phyloP scores from a whole-genome alignment of 1,140 invertebrate species.

The Mamestra configurata region DNA sequence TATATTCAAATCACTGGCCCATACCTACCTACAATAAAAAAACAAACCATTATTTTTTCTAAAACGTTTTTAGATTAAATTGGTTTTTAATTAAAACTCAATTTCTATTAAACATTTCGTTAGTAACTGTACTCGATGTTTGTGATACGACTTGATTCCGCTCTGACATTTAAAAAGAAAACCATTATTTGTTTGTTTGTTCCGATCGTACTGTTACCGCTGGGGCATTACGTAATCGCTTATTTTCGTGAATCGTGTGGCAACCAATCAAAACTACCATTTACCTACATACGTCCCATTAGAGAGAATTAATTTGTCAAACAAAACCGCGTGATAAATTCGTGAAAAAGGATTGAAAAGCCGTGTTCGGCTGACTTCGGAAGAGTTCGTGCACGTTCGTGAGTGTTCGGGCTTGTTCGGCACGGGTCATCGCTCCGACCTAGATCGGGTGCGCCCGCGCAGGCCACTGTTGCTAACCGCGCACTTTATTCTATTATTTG shows the following conservation, averaged over 20 bases:
- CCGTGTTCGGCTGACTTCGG: conserved; percentile 42
- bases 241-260: conserved; percentile 25
- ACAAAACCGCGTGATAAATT: conserved; percentile 23
- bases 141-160: conserved; percentile 12
- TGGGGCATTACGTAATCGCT: conserved; percentile 6
- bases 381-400: conserved; percentile 47
- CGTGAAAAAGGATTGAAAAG: conserved; percentile 40
- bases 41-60: conserved; percentile 3
- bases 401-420: conserved; percentile 39
- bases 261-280: conserved; percentile 31
- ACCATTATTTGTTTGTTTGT: conserved; percentile 48
- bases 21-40: background rate
- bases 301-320: conserved; percentile 52
- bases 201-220: background rate
- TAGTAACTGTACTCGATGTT: conserved; percentile 29
- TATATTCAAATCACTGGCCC: conserved; percentile 1
- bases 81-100: conserved; percentile 43
- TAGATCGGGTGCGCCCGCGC: conserved; percentile 54
- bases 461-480: conserved; percentile 51
- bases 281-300: conserved; percentile 54
- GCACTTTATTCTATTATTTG: conserved; percentile 46
- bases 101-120: conserved; percentile 38
- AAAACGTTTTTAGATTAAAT: background rate
- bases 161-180: conserved; percentile 51
- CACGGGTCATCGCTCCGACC: conserved; percentile 61